Evolutionary conservation across 2,113 vertebrate species (phyloP).

Genomic region (Eira barbara): DNA sequence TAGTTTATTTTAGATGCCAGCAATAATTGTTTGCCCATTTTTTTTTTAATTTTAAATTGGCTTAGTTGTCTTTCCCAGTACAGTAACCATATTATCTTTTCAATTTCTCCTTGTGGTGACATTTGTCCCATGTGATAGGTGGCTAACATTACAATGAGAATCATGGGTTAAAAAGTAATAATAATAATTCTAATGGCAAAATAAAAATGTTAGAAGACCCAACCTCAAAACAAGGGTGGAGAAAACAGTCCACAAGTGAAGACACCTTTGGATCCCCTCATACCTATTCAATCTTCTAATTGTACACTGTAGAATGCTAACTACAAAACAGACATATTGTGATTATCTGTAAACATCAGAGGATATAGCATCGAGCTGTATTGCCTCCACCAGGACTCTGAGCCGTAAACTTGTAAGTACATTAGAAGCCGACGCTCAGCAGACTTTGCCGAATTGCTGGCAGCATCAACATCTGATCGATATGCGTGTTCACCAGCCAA

Average conservation of each 20-base stretch:
- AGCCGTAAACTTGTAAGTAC: constrained; percentile 74
- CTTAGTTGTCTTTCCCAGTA: not conserved
- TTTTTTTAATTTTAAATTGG: not conserved
- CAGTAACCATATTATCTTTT: not conserved
- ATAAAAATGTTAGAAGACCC: not conserved
- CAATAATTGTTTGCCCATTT: not conserved
- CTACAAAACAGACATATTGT: constrained; percentile 77
- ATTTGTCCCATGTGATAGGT: not conserved
- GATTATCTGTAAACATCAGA: constrained; percentile 76
- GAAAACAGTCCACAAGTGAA: not conserved
- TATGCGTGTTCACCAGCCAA: constrained; percentile 84
- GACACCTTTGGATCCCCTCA: not conserved
- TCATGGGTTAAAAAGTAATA: not conserved
- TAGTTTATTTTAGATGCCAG: not conserved
- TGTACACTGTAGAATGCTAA: not conserved
- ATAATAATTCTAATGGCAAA: not conserved
- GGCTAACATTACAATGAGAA: not conserved
- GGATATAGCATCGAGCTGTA: constrained; percentile 50
- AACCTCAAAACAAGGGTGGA: not conserved
- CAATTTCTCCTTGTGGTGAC: not conserved
- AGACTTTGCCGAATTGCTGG: constrained; percentile 78
- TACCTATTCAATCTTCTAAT: constrained; percentile 42
- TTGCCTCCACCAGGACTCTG: constrained; percentile 65
- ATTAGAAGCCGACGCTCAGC: constrained; percentile 72
- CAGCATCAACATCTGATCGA: constrained; percentile 89